Percentiles rank a stretch among this genome's conserved stretches.
Conservation (phyloP, 2,888 invertebrate genomes). For the Onthophagus sagittarius region DNA sequence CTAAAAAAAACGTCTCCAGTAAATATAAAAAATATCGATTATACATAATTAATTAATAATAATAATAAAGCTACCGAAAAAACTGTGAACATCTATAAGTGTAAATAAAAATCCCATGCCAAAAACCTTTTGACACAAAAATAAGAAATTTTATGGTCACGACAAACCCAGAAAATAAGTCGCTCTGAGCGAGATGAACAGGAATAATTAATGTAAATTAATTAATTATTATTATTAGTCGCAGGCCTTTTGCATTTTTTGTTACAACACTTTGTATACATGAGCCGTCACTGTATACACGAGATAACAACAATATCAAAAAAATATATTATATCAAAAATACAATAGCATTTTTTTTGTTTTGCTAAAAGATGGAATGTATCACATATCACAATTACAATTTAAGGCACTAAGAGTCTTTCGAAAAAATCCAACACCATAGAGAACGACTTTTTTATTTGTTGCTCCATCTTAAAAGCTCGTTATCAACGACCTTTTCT, state of each 20-base stretch:
- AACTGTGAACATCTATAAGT: conserved; percentile 23
- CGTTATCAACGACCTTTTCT: background rate
- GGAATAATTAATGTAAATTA: background rate
- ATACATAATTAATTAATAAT: conserved; percentile 29
- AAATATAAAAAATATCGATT: conserved; percentile 29
- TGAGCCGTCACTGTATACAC: conserved; percentile 9
- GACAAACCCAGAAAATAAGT: conserved; percentile 15
- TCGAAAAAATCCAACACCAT: conserved; percentile 22
- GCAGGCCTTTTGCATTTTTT: conserved; percentile 36
- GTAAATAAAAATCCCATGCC: conserved; percentile 11
- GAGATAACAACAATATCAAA: background rate
- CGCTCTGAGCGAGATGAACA: conserved; percentile 13
- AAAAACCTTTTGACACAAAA: conserved; percentile 1
- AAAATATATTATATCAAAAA: conserved; percentile 4
- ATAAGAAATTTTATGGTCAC: background rate
- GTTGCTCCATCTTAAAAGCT: background rate
- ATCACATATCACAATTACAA: conserved; percentile 22
- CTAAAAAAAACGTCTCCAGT: conserved; percentile 29
- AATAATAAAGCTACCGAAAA: conserved; percentile 30
- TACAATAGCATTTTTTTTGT: background rate
- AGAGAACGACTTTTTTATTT: background rate
- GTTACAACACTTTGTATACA: conserved; percentile 36
- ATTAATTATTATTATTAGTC: conserved; percentile 35
- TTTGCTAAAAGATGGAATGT: conserved; percentile 21
- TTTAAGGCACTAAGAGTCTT: conserved; percentile 18